phyloP scores from a whole-genome alignment of 2,888 invertebrate genomes.

The Miltochrista miniata region DNA sequence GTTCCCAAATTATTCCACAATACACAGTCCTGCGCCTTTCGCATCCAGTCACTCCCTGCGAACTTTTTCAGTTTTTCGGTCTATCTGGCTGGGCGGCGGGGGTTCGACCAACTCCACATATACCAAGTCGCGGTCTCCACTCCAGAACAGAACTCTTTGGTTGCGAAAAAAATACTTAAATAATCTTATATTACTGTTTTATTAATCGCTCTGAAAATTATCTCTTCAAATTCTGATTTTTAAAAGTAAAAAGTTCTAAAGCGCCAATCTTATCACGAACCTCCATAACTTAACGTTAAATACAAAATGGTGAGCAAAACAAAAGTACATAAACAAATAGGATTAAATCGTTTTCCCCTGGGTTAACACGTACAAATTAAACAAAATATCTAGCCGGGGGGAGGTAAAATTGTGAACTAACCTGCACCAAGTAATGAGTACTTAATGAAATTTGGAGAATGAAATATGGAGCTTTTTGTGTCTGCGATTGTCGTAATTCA shows the following conservation, averaged over 20 bases:
- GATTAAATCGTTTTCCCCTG: slow-evolving; percentile 39
- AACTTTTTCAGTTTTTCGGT: no score
- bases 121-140: no score
- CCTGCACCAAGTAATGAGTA: slow-evolving; percentile 42
- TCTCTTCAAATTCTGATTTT: no score
- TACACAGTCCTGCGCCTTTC: no score
- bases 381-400: slow-evolving; percentile 29
- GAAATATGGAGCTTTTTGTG: slow-evolving; percentile 62
- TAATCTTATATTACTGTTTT: no score
- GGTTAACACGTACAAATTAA: slow-evolving; percentile 34
- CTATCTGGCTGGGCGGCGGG: no score
- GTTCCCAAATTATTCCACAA: no score
- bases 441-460: slow-evolving; percentile 56
- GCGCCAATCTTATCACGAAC: neutral
- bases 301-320: slow-evolving; percentile 28
- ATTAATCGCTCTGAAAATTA: neutral
- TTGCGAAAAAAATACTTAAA: no score
- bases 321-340: slow-evolving; percentile 37
- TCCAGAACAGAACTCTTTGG: no score
- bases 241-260: no score
- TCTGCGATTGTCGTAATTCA: slow-evolving; percentile 20
- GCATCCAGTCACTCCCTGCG: no score
- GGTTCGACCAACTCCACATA: no score
- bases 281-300: slow-evolving; percentile 26
- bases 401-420: slow-evolving; percentile 31